Conservation (phyloP, 2,888 invertebrate genomes). For the Thymelicus acteon region DNA sequence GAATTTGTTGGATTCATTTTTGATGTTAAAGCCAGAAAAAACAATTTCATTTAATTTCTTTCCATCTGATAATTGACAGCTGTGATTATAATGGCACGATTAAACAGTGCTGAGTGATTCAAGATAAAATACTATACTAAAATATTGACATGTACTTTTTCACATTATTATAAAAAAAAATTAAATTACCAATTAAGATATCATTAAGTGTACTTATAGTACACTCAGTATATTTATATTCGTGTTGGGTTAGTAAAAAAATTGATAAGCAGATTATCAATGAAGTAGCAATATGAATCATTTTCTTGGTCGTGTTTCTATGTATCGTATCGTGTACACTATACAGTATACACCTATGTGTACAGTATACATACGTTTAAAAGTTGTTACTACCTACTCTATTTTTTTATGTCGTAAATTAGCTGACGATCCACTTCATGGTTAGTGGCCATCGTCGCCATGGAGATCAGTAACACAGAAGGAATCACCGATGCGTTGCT, state of each 20-base stretch:
- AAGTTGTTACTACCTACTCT: no score
- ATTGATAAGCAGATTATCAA: neutral
- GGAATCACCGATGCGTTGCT: no score
- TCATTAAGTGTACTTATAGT: neutral
- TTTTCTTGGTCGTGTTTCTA: neutral
- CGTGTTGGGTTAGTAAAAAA: neutral
- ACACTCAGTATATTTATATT: neutral
- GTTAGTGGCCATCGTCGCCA: no score
- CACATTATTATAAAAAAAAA: neutral
- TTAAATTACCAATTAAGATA: slow-evolving; percentile 4
- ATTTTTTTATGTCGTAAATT: no score
- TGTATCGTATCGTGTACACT: no score
- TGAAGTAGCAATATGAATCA: neutral
- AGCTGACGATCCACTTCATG: no score
- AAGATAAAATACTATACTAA: neutral
- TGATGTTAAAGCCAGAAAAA: no score
- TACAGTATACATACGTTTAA: no score
- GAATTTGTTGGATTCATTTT: no score
- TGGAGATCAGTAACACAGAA: no score
- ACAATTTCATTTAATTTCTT: neutral
- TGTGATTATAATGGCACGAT: neutral
- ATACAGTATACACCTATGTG: no score
- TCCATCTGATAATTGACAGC: neutral
- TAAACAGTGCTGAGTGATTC: neutral
- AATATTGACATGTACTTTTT: neutral